Base-by-base conservation (phyloP, 2,888 invertebrate species). In the Chalcis sispes region DNA sequence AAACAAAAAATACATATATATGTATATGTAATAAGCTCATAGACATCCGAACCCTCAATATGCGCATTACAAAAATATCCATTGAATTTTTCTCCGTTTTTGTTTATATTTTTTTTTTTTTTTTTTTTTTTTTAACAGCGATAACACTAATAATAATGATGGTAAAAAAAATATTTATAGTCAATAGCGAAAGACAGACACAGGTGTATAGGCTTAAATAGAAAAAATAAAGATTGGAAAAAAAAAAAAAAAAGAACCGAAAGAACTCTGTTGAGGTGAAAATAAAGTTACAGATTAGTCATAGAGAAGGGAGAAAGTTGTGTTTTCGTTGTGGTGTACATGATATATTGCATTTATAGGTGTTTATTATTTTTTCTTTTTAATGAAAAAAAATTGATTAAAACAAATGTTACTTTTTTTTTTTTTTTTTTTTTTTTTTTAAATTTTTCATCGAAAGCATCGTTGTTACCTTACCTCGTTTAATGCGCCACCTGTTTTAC, bases 381-480 rank as follows among this genome's bases (percentile, higher is more conserved):
- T 32, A 36, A 36, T 13, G 3, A 23, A 15, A 10, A 20, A n/a
- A 40, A 2, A 23, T 18, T 65, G 13, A 18, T 46, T 25, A 52
- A 18, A 64, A 7, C 25, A 46, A 2, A 4, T n/a, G n/a, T n/a
- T n/a, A n/a, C n/a, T n/a, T n/a, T n/a, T n/a, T n/a, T n/a, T n/a
- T n/a, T n/a, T n/a, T n/a, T n/a, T n/a, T n/a, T n/a, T n/a, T n/a
- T n/a, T n/a, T n/a, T n/a, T n/a, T n/a, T n/a, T n/a, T n/a, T n/a
- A n/a, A n/a, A n/a, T n/a, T n/a, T n/a, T n/a, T n/a, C n/a, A n/a
- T n/a, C n/a, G n/a, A n/a, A n/a, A n/a, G n/a, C n/a, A n/a, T n/a
- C n/a, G 40, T 36, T 3, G 1, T 64, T 65, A 27, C 58, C 80
- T 80, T 80, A 80, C 79, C 79, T 80, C 70, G 56, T 66, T 23